Conservation (phyloP, 2,113 vertebrate genomes). For the Aplodontia rufa region DNA sequence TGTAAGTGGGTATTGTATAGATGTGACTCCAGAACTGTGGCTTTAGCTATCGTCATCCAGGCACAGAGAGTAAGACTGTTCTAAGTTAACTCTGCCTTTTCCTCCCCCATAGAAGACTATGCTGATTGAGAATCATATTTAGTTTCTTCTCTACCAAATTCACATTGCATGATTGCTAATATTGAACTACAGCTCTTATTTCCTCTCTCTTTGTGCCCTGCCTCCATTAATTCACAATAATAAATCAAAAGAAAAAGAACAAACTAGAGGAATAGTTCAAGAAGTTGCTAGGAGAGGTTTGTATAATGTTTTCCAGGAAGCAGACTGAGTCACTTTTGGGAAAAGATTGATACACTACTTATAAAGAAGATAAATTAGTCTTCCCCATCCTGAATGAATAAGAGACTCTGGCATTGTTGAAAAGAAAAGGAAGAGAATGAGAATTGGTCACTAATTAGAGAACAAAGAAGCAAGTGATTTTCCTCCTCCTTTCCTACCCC, state of each 20-base stretch:
- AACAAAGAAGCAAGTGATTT: neutral
- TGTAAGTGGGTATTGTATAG: neutral
- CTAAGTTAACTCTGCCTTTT: neutral
- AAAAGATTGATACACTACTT: neutral
- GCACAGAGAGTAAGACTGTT: neutral
- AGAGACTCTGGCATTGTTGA: neutral
- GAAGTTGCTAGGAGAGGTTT: constrained; percentile 26
- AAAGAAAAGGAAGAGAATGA: neutral
- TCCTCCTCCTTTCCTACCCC: neutral
- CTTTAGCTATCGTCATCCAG: neutral
- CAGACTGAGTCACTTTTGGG: constrained; percentile 9
- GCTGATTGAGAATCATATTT: neutral
- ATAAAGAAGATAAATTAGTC: neutral
- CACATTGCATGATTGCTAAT: neutral
- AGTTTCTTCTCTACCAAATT: neutral
- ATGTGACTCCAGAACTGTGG: neutral
- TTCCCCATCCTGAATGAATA: neutral
- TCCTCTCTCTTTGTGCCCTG: neutral
- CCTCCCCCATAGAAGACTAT: neutral
- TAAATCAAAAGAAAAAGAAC: constrained; percentile 18
- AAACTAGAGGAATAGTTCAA: neutral
- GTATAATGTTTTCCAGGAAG: constrained; percentile 51
- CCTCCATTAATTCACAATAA: neutral
- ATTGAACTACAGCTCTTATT: neutral
- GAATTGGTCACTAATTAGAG: neutral